Evolutionary conservation across 2,888 invertebrate genomes (phyloP).

Genomic region (Corbicula japonica): DNA sequence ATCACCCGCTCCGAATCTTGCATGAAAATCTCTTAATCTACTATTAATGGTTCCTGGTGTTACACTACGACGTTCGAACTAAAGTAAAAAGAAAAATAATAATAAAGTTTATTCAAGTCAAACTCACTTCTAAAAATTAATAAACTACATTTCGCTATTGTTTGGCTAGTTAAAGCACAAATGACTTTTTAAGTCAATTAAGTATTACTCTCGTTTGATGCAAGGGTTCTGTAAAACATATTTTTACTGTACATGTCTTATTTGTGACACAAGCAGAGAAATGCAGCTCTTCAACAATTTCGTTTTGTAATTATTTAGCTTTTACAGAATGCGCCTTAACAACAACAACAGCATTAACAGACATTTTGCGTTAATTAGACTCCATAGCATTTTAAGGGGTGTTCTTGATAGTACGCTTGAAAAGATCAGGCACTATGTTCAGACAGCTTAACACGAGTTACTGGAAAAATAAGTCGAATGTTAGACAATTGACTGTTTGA

Average conservation of each 20-base stretch:
- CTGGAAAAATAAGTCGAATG: neutral
- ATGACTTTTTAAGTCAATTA: no score
- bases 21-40: slow-evolving; percentile 53
- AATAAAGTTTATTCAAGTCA: no score
- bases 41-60: slow-evolving; percentile 55
- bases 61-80: slow-evolving; percentile 63
- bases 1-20: slow-evolving; percentile 43
- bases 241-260: neutral
- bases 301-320: neutral
- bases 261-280: neutral
- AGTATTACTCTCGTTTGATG: neutral
- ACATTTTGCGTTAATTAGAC: neutral
- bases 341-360: no score
- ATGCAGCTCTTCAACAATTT: no score
- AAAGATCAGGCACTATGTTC: no score
- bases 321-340: neutral
- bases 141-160: neutral
- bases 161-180: neutral
- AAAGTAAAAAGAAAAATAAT: slow-evolving; percentile 4
- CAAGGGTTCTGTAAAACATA: neutral
- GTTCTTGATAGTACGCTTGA: neutral
- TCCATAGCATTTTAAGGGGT: neutral
- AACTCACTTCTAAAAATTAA: neutral
- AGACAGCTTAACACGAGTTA: neutral
- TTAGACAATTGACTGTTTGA: neutral